phyloP scores from a whole-genome alignment of 1,140 invertebrate species.

The Drosophila ogumai region DNA sequence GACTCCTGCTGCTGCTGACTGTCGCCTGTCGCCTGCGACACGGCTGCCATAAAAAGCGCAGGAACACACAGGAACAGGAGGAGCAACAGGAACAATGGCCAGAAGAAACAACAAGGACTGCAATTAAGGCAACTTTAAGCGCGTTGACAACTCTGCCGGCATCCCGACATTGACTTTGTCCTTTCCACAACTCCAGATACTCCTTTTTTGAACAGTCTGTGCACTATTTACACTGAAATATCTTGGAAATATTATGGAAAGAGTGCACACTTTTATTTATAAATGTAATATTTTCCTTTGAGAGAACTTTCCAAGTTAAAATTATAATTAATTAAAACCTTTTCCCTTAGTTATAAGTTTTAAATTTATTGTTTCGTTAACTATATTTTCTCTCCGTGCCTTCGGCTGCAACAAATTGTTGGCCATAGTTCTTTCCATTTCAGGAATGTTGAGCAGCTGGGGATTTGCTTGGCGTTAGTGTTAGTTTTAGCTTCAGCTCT shows the following conservation, averaged over 20 bases:
- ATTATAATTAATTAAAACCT: too few species aligned
- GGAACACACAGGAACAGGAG: conserved; percentile 11
- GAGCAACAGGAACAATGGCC: conserved; percentile 16
- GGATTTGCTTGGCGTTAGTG: conserved; percentile 66
- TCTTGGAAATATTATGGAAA: too few species aligned
- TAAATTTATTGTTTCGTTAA: too few species aligned
- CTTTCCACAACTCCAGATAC: conserved; percentile 28
- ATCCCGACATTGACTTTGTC: conserved; percentile 76
- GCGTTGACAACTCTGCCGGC: conserved; percentile 74
- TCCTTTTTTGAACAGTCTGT: background rate
- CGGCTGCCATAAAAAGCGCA: conserved; percentile 70
- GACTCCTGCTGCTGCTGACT: conserved; percentile 20
- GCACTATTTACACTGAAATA: background rate
- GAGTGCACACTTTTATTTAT: too few species aligned
- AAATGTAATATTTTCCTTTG: background rate
- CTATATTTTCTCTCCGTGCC: background rate
- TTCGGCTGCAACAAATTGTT: conserved; percentile 70
- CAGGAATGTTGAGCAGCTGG: conserved; percentile 65
- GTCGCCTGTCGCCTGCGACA: conserved; percentile 55
- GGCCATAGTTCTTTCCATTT: conserved; percentile 70
- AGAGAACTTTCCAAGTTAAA: rapidly evolving
- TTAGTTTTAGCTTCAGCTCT: conserved; percentile 36
- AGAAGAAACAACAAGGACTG: conserved; percentile 48
- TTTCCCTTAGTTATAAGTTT: rapidly evolving
- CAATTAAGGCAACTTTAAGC: conserved; percentile 81